phyloP scores from a whole-genome alignment of 2,888 invertebrate species.

The Margaritifera margaritifera region DNA sequence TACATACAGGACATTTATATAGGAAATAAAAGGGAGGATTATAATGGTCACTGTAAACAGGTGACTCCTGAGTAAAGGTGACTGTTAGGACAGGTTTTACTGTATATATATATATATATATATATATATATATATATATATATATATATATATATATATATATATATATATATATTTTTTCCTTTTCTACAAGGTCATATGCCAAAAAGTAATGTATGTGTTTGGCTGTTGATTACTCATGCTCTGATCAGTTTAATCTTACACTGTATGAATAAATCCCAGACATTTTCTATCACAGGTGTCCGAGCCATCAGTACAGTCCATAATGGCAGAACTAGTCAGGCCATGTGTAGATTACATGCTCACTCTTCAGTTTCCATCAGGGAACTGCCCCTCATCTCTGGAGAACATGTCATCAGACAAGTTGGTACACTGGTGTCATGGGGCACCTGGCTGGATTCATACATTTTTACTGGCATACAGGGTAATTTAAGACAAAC shows the following conservation, averaged over 20 bases:
- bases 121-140: no score
- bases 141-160: no score
- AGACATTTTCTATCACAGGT: conserved; percentile 36
- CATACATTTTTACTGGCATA: conserved; percentile 76
- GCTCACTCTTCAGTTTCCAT: conserved; percentile 71
- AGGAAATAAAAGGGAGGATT: no score
- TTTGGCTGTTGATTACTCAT: not conserved
- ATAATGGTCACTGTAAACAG: no score
- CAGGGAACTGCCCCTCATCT: conserved; percentile 84
- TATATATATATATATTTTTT: no score
- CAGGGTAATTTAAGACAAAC: conserved; percentile 44
- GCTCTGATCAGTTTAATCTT: no score
- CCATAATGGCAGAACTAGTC: conserved; percentile 57
- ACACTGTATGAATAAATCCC: no score
- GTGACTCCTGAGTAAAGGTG: no score
- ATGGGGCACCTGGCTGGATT: conserved; percentile 92
- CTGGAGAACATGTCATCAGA: conserved; percentile 79
- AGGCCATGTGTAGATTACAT: conserved; percentile 73
- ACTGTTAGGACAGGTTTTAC: no score
- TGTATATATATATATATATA: no score
- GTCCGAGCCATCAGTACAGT: conserved; percentile 37
- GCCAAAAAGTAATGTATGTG: not conserved
- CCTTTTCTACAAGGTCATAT: no score
- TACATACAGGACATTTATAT: no score
- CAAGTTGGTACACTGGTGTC: conserved; percentile 92